These are phyloP conservation scores for Zosterops japonicus DNA, from an alignment of 2,113 vertebrate genomes.

Conservation along the genomic window DNA sequence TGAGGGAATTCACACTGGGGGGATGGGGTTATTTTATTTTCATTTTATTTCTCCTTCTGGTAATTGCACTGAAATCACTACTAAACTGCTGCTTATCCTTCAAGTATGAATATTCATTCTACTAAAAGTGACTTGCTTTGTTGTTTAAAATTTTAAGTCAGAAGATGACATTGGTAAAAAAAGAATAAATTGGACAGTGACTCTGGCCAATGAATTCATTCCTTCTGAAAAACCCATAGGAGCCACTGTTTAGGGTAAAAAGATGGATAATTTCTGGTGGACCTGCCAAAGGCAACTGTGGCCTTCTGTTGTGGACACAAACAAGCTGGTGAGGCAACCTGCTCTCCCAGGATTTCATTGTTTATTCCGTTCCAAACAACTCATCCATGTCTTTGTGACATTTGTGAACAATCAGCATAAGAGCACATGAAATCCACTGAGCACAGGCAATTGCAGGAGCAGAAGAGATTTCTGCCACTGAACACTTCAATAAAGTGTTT, in stretches of 20 bases:
- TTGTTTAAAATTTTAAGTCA: background rate
- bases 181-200: background rate
- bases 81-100: background rate
- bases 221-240: background rate
- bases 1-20: background rate
- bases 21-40: background rate
- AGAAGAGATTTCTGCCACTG: background rate
- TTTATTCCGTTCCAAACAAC: background rate
- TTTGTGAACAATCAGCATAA: background rate
- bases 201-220: background rate
- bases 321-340: slow-evolving; percentile 19
- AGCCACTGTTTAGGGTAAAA: background rate
- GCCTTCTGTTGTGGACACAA: slow-evolving; percentile 37
- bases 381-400: background rate
- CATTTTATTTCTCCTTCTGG: background rate
- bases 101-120: background rate
- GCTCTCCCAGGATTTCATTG: background rate
- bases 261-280: background rate
- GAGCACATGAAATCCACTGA: background rate
- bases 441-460: background rate
- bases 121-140: background rate
- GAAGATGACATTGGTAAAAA: background rate
- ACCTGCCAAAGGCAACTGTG: background rate
- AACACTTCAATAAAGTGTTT: background rate
- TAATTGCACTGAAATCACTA: background rate